Evolutionary conservation across 2,113 vertebrate genomes (phyloP).

Genomic region (Nothoprocta pentlandii): DNA sequence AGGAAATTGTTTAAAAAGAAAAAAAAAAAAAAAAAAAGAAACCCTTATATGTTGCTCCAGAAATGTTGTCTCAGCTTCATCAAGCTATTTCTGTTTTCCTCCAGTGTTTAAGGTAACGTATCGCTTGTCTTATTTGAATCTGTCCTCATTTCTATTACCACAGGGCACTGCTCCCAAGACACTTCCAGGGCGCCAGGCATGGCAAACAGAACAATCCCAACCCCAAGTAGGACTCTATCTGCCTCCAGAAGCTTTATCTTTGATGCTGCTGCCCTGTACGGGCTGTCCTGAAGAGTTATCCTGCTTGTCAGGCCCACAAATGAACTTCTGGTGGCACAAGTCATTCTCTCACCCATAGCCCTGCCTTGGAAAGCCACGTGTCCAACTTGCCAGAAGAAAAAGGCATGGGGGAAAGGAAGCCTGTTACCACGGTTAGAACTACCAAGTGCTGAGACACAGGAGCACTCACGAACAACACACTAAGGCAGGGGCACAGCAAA

Average conservation of each 20-base stretch:
- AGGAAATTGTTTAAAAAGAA: not conserved
- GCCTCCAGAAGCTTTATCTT: not conserved
- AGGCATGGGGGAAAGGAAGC: not conserved
- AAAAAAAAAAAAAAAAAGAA: not conserved
- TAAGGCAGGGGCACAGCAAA: not conserved
- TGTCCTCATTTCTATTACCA: fast-evolving
- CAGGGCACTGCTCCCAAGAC: not conserved
- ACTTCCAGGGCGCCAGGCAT: not conserved
- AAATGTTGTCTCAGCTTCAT: not conserved
- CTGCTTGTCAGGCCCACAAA: not conserved
- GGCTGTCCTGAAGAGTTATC: not conserved
- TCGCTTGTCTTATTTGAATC: not conserved
- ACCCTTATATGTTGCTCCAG: not conserved
- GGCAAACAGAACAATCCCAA: not conserved
- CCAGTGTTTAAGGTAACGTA: not conserved
- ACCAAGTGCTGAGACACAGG: not conserved
- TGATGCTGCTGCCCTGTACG: not conserved
- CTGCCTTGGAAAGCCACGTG: not conserved
- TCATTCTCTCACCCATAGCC: not conserved
- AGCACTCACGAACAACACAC: not conserved
- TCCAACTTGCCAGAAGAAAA: not conserved
- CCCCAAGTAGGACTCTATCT: not conserved
- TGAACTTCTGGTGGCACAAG: not conserved
- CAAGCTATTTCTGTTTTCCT: not conserved
- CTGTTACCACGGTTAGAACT: not conserved